Base-by-base conservation (phyloP, 2,888 invertebrate species). In the Archaeoteleia sp. region DNA sequence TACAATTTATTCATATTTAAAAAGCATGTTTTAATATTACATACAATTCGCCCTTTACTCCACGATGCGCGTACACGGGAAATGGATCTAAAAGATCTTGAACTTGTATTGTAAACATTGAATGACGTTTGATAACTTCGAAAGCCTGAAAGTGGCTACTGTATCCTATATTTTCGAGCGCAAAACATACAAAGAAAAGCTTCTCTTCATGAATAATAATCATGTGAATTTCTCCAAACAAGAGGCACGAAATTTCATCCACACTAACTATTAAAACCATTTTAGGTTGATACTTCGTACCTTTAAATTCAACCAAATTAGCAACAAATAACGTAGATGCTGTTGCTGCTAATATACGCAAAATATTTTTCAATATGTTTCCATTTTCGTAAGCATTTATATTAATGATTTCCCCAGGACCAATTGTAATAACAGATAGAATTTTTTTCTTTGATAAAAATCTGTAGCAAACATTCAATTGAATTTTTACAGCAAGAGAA, bases 231-330 rank as follows among this genome's bases (percentile, higher is more conserved):
- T 37, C 37, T 1, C 9, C 37, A 8, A 37, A 37, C 1, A 15
- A 7, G n/a, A 20, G 37, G 0, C 8, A 14, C 8, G 13, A 17
- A 3, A 2, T 17, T n/a, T 37, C 37, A 6, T 37, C 37, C 7
- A 14, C 14, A 14, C 17, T 10, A n/a, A 37, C n/a, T 4, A 15
- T n/a, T 13, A 40, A 12, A 40, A 40, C 25, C 25, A 23, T 40
- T 12, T 25, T 23, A 25, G n/a, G 5, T 25, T 12, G 12, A 12
- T 25, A 40, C n/a, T 40, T 40, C 1, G 23, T 40, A 25, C 40
- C 25, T 40, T 40, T 40, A 12, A 13, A 40, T 15, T 40, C 25
- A 12, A 40, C 7, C 25, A 23, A 30, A 9, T 30, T 30, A 1
- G 27, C 23, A 4, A 37, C 6, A 10, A n/a, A n/a, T n/a, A n/a